Conservation (phyloP, 2,113 vertebrate species). For the Macaca nemestrina region DNA sequence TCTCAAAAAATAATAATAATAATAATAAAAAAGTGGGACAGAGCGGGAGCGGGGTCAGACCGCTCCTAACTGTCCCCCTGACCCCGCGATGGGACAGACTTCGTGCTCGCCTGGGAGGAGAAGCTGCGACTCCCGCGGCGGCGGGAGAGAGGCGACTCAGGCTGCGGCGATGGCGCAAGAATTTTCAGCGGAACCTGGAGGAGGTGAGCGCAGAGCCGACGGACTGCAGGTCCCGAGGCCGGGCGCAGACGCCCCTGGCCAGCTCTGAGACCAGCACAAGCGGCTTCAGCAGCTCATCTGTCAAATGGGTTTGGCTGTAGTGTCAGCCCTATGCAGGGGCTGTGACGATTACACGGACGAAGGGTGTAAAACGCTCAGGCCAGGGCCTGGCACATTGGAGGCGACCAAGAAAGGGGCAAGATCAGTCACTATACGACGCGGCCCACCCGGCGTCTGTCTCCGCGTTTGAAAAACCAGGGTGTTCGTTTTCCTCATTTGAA, state of each 20-base stretch:
- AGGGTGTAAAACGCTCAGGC: neutral
- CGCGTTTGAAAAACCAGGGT: neutral
- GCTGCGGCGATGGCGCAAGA: slow-evolving; percentile 76
- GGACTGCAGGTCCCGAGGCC: neutral
- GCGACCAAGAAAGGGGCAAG: fast-evolving
- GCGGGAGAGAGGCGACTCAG: slow-evolving; percentile 34
- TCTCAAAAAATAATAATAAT: no score
- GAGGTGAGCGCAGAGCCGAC: slow-evolving; percentile 73
- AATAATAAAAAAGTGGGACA: no score
- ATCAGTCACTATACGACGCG: neutral
- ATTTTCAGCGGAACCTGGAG: slow-evolving; percentile 78
- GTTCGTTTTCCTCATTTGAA: neutral
- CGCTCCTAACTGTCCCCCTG: fast-evolving
- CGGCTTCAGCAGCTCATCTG: neutral
- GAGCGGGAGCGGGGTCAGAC: neutral
- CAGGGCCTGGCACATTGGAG: neutral
- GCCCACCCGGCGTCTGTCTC: neutral
- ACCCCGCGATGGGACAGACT: slow-evolving; percentile 75
- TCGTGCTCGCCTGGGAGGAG: slow-evolving; percentile 87
- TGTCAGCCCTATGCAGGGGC: neutral
- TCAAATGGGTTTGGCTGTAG: neutral
- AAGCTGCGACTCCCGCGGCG: slow-evolving; percentile 63
- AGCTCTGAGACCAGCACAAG: neutral
- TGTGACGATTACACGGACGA: neutral
- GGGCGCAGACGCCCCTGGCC: neutral